Evolutionary conservation across 2,113 vertebrate genomes (phyloP).

Genomic region (Mustelus asterias): DNA sequence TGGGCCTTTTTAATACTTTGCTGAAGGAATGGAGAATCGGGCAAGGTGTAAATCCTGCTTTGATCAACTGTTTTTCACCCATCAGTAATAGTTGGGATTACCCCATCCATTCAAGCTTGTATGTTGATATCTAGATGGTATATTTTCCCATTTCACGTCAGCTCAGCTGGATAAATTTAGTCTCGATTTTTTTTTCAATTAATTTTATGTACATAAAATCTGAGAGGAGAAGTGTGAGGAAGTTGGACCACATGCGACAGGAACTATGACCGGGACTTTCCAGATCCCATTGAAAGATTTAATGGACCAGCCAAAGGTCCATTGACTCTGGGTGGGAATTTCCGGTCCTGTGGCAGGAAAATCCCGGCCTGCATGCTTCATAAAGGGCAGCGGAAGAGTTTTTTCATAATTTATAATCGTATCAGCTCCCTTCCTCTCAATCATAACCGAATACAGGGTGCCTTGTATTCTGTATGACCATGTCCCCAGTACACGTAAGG

Average conservation of each 20-base stretch:
- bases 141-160: background rate
- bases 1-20: background rate
- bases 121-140: background rate
- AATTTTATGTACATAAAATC: background rate
- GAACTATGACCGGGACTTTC: background rate
- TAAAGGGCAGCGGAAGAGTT: background rate
- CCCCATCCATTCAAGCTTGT: background rate
- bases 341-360: no score
- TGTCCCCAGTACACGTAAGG: background rate
- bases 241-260: background rate
- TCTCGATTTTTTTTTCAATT: background rate
- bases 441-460: background rate
- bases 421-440: background rate
- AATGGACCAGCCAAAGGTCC: no score
- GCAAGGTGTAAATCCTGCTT: background rate
- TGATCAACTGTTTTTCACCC: background rate
- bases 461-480: background rate
- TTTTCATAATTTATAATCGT: background rate
- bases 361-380: background rate
- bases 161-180: background rate
- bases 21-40: background rate
- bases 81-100: background rate
- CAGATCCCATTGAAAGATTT: no score
- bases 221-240: background rate
- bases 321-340: no score